Percentiles rank a stretch among this genome's conserved stretches.
Conservation (phyloP, 1,140 invertebrate species). For the Brevipalpus yothersi region DNA sequence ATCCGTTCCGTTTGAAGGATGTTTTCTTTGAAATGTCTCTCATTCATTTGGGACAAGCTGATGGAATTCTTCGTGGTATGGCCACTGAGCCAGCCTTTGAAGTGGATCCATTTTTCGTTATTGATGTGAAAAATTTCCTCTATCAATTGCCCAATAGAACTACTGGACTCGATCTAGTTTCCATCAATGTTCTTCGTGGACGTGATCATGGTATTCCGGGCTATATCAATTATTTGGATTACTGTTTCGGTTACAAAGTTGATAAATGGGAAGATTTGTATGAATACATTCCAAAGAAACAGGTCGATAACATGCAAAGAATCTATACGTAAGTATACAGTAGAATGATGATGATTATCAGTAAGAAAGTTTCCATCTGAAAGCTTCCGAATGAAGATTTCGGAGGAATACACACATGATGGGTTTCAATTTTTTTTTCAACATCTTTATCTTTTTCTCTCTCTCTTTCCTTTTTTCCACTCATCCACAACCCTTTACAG, state of each 20-base stretch:
- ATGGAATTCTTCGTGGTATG: constrained; percentile 6
- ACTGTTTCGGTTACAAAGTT: constrained; percentile 41
- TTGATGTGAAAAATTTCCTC: constrained; percentile 51
- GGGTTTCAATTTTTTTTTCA: too few species aligned
- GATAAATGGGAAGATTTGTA: constrained; percentile 23
- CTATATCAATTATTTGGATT: constrained; percentile 29
- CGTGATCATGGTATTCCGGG: constrained; percentile 30
- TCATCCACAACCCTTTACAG: neutral
- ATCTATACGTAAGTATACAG: constrained; percentile 5
- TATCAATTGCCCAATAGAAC: constrained; percentile 13
- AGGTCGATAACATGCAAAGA: neutral
- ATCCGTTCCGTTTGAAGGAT: constrained; percentile 1
- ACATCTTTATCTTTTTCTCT: constrained; percentile 27
- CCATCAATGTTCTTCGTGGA: constrained; percentile 21
- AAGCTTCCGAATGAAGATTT: constrained; percentile 19
- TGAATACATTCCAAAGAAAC: constrained; percentile 8
- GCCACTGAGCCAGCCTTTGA: neutral
- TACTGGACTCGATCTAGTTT: constrained; percentile 12
- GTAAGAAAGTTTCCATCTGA: constrained; percentile 20
- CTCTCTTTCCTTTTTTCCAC: constrained; percentile 32
- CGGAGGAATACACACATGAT: too few species aligned
- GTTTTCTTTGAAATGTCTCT: constrained; percentile 10
- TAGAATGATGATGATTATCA: neutral
- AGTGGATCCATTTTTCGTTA: constrained; percentile 6
- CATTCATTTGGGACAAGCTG: constrained; percentile 4